phyloP scores from a whole-genome alignment of 2,888 invertebrate genomes.

The Crepidodera aurea region DNA sequence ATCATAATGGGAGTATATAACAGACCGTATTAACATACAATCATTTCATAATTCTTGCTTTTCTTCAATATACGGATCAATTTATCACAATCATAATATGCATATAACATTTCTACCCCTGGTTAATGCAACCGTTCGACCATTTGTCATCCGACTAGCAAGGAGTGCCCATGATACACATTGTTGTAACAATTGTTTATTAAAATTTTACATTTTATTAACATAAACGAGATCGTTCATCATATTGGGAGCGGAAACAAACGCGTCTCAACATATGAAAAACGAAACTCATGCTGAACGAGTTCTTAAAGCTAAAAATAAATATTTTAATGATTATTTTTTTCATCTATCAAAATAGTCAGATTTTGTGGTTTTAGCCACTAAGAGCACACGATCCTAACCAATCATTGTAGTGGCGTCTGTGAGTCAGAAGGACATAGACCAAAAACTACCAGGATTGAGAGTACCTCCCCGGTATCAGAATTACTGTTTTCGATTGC shows the following conservation, averaged over 20 bases:
- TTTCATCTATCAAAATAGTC: no score
- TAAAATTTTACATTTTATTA: slow-evolving; percentile 20
- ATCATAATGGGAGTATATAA: slow-evolving; percentile 23
- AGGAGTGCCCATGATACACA: slow-evolving; percentile 29
- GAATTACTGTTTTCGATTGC: no score
- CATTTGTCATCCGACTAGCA: slow-evolving; percentile 28
- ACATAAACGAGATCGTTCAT: slow-evolving; percentile 9
- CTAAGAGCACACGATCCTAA: no score
- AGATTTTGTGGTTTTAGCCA: no score
- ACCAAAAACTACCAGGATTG: no score
- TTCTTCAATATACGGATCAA: slow-evolving; percentile 21
- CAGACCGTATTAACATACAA: slow-evolving; percentile 42
- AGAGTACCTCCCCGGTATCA: no score
- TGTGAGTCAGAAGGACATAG: no score
- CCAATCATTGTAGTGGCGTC: no score
- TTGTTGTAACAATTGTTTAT: slow-evolving; percentile 12
- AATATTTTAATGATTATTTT: no score
- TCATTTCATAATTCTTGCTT: slow-evolving; percentile 40
- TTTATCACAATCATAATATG: slow-evolving; percentile 20
- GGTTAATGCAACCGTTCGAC: slow-evolving; percentile 25
- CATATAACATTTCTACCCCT: slow-evolving; percentile 23
- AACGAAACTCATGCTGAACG: no score
- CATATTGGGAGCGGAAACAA: slow-evolving; percentile 11
- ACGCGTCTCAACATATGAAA: no score
- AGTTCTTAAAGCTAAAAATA: no score